Percentiles rank a stretch among this genome's conserved stretches.
Conservation (phyloP, 2,888 invertebrate genomes). For the Leistus spinibarbis region DNA sequence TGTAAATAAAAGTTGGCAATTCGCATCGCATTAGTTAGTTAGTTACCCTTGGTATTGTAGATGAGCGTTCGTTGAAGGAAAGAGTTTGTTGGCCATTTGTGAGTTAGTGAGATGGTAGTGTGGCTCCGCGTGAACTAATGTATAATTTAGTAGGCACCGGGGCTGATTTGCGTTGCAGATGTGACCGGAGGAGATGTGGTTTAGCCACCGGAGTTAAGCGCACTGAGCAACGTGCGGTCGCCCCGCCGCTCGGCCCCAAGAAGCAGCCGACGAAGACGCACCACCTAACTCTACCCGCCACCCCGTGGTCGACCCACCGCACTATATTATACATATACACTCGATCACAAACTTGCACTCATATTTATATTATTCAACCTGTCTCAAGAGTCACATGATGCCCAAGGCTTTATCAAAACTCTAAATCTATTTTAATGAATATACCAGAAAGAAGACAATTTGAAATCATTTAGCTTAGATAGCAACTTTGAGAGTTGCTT, state of each 20-base stretch:
- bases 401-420: no score
- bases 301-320: neutral
- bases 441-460: no score
- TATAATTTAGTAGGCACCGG: constrained; percentile 50
- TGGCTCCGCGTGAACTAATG: constrained; percentile 51
- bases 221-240: neutral
- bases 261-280: constrained; percentile 1
- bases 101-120: constrained; percentile 41
- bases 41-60: no score
- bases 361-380: no score
- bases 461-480: no score
- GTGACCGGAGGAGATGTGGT: constrained; percentile 10
- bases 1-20: neutral
- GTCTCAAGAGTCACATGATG: no score
- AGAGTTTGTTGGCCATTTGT: neutral
- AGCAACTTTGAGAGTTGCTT: no score
- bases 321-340: neutral
- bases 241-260: neutral
- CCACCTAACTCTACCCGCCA: neutral
- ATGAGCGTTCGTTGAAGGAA: constrained; percentile 29
- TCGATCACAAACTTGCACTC: neutral
- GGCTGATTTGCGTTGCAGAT: constrained; percentile 51
- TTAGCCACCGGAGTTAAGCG: constrained; percentile 11
- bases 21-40: no score
- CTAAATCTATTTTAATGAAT: no score